Evolutionary conservation across 2,113 vertebrate species (phyloP), one percentile per base, ranked within the genome.

Genomic region (Suncus etruscus): DNA sequence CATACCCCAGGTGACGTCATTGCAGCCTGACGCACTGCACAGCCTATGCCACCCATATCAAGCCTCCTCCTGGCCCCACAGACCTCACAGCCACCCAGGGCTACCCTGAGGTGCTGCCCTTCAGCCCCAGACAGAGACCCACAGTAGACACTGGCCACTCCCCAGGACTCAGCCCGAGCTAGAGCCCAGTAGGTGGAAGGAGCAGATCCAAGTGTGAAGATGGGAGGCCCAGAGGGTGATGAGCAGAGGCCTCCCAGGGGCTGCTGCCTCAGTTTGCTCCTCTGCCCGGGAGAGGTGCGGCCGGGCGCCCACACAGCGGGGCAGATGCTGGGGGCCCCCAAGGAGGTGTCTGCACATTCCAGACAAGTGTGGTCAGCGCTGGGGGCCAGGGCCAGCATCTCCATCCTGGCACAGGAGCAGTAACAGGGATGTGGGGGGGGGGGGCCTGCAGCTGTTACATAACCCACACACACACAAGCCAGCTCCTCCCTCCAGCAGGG

Each of bases 301-400:
- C 72, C 11, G 16, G 31, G 76, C 77, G 69, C 90, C 92, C 24
- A 7, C 47, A 90, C 77, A 83, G 93, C 48, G 63, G 69, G 86
- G 78, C 87, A 91, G 87, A 95, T 79, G 27, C 69, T 76, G 83
- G 31, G 89, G 97, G 96, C 95, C 98, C 98, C 96, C 92, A 98
- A 98, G 98, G 98, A 99, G 99, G 99, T 98, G 99, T 99, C 99
- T 99, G 99, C 98, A 98, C 99, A 99, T 99, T 99, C 99, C 99
- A 99, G 98, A 98, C 98, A 80, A 96, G 97, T 98, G 99, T 97
- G 98, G 98, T 99, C 99, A 99, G 98, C 95, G 98, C 97, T 96
- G 96, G 96, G 95, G 98, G 96, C 97, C 96, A 96, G 94, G 82
- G 45, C 87, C 54, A 0, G 74, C 91, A 89, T 91, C 83, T 87